These are phyloP conservation scores for Onychostoma macrolepis DNA, from an alignment of 2,113 vertebrate species.

Conservation along the genomic window DNA sequence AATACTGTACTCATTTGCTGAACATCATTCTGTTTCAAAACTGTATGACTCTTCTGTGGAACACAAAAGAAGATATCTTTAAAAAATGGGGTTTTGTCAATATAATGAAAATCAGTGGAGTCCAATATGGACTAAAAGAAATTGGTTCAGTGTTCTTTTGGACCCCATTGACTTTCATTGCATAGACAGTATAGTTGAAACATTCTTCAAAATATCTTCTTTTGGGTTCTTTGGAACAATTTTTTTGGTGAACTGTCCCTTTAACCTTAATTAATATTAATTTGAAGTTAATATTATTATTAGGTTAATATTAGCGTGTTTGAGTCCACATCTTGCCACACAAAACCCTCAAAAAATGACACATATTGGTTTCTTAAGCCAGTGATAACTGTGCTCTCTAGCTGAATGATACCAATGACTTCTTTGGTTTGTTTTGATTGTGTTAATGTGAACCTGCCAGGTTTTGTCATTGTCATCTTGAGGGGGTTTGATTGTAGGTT, in stretches of 20 bases:
- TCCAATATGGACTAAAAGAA: neutral
- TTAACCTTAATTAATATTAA: no score
- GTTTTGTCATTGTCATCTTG: constrained; percentile 16
- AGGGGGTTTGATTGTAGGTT: neutral
- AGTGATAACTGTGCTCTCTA: neutral
- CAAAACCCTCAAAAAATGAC: neutral
- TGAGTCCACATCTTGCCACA: neutral
- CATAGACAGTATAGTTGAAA: neutral
- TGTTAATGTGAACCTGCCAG: neutral
- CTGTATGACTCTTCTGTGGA: neutral
- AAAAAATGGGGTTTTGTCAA: no score
- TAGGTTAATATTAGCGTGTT: neutral
- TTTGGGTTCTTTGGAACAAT: neutral
- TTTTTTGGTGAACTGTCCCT: neutral
- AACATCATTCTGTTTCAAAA: neutral
- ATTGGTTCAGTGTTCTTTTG: neutral
- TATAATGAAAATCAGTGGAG: neutral
- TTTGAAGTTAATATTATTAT: neutral
- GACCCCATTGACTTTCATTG: neutral
- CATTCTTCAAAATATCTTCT: neutral
- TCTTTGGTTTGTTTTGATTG: neutral
- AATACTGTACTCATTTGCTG: neutral
- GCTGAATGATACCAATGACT: neutral
- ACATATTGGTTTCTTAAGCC: neutral
- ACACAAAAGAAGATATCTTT: neutral